Percentiles rank a stretch among this genome's conserved stretches.
These are phyloP conservation scores for Dasysyrphus tricinctus DNA, from an alignment of 2,888 invertebrate genomes.

Conservation along the genomic window DNA sequence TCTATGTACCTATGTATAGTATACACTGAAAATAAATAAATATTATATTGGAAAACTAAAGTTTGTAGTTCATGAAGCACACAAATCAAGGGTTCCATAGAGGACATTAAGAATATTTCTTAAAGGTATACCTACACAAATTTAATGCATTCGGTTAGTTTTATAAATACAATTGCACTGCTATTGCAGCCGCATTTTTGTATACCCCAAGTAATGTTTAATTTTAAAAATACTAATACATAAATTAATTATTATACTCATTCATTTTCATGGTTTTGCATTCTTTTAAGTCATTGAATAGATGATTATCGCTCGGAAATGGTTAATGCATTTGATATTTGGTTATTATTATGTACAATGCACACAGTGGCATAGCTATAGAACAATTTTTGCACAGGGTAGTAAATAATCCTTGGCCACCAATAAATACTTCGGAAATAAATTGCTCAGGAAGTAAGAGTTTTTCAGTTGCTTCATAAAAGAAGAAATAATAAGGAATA, in stretches of 20 bases:
- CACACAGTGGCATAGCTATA: not conserved
- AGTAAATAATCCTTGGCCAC: too few species aligned
- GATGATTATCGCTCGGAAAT: not conserved
- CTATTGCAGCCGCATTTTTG: not conserved
- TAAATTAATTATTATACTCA: not conserved
- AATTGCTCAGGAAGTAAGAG: too few species aligned
- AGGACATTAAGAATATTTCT: not conserved
- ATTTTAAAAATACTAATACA: not conserved
- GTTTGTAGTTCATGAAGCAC: not conserved
- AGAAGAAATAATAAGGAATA: too few species aligned
- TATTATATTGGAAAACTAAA: not conserved
- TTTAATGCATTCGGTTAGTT: not conserved
- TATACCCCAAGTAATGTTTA: not conserved
- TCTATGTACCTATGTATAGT: not conserved
- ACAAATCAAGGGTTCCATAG: not conserved
- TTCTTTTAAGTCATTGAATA: not conserved
- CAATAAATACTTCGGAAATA: too few species aligned
- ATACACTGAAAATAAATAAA: not conserved
- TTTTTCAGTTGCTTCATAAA: too few species aligned
- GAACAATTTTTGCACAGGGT: too few species aligned
- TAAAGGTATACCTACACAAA: not conserved
- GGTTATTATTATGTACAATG: not conserved
- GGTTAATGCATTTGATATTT: not conserved
- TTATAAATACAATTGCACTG: not conserved
- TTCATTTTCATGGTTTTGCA: not conserved